phyloP scores from a whole-genome alignment of 1,140 invertebrate species.

The Pogonus chalceus region DNA sequence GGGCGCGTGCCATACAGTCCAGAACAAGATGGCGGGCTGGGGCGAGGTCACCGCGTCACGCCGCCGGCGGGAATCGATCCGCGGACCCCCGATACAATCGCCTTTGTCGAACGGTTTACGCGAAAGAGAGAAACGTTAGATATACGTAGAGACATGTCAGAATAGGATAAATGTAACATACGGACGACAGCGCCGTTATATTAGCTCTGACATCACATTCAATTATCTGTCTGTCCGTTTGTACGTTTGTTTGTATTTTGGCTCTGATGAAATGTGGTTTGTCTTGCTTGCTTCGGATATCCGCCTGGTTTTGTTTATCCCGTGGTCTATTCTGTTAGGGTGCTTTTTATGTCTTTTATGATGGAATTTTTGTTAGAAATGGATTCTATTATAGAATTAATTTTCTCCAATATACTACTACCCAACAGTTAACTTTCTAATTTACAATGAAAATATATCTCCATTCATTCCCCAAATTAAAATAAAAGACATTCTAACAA shows the following conservation, averaged over 20 bases:
- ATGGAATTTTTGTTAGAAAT: too few species aligned
- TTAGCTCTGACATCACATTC: conserved; percentile 5
- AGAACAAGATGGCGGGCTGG: background rate
- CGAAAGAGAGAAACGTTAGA: background rate
- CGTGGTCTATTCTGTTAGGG: conserved; percentile 1
- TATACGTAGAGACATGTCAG: background rate
- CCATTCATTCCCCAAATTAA: too few species aligned
- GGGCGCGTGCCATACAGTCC: background rate
- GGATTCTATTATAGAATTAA: too few species aligned
- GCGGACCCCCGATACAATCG: background rate
- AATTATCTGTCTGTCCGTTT: background rate
- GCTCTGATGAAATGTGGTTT: too few species aligned
- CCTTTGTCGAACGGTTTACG: background rate
- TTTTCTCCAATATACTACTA: too few species aligned
- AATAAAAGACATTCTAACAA: too few species aligned
- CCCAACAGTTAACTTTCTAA: too few species aligned
- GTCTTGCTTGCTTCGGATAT: too few species aligned
- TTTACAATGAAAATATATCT: too few species aligned
- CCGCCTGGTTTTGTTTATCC: too few species aligned
- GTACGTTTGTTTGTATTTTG: background rate
- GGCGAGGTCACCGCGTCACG: background rate
- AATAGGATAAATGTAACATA: background rate
- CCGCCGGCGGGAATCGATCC: background rate
- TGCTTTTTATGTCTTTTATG: too few species aligned
- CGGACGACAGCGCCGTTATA: background rate